phyloP scores from a whole-genome alignment of 2,113 vertebrate species.

The Falcunculus frontatus region DNA sequence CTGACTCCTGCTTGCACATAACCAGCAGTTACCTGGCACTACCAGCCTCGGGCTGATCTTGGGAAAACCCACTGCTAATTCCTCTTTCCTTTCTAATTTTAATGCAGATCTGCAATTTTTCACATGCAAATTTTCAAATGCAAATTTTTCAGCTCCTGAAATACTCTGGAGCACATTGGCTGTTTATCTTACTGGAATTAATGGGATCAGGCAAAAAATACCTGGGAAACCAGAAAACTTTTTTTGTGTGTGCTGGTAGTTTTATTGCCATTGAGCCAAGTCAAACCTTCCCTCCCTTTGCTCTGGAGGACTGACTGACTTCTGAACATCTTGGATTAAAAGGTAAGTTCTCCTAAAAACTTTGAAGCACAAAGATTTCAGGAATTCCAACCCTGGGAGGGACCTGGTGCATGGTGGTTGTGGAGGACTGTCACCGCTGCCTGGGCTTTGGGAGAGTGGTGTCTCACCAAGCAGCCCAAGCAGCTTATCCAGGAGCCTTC shows the following conservation, averaged over 20 bases:
- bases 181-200: slow-evolving; percentile 32
- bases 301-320: background rate
- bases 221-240: slow-evolving; percentile 19
- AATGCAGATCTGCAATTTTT: slow-evolving; percentile 21
- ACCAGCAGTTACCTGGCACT: background rate
- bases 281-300: background rate
- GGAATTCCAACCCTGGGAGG: background rate
- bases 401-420: fast-evolving
- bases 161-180: background rate
- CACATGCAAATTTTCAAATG: slow-evolving; percentile 17
- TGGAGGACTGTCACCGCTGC: background rate
- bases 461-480: fast-evolving
- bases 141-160: background rate
- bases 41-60: background rate
- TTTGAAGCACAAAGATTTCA: background rate
- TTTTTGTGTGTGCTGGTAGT: background rate
- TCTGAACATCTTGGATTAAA: background rate
- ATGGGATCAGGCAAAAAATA: background rate
- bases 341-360: background rate
- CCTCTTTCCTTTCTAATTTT: slow-evolving; percentile 25
- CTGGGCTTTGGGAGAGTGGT: background rate
- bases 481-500: background rate
- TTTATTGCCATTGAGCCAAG: background rate
- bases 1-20: background rate
- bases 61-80: slow-evolving; percentile 39